Percentiles rank a stretch among this genome's conserved stretches.
Conservation (phyloP, 1,140 invertebrate genomes). For the Dreissena polymorpha region DNA sequence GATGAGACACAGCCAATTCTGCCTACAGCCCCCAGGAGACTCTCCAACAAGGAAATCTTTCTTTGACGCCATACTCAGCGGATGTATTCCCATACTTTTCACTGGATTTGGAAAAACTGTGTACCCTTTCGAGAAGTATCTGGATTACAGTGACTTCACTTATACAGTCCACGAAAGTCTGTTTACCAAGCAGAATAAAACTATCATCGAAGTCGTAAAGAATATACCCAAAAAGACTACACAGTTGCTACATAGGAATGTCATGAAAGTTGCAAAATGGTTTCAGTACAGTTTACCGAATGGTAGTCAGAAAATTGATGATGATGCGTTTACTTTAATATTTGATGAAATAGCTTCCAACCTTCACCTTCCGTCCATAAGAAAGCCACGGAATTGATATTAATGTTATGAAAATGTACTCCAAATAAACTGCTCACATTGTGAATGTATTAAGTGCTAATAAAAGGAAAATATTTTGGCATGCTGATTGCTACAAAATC, state of each 20-base stretch:
- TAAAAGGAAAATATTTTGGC: too few relatives aligned
- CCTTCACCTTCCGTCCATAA: background rate
- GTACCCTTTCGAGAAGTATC: constrained; percentile 59
- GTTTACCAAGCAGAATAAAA: constrained; percentile 17
- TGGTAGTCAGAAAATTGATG: constrained; percentile 8
- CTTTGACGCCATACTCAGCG: constrained; percentile 68
- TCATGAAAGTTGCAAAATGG: constrained; percentile 58
- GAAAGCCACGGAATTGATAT: too few relatives aligned
- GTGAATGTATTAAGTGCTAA: too few relatives aligned
- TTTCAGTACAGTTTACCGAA: constrained; percentile 63
- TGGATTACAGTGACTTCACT: constrained; percentile 63
- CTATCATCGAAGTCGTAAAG: constrained; percentile 52
- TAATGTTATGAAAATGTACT: too few relatives aligned
- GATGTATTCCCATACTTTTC: constrained; percentile 72
- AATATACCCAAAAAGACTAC: constrained; percentile 55
- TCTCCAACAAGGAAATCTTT: constrained; percentile 73
- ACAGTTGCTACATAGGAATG: constrained; percentile 47
- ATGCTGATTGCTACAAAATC: too few relatives aligned
- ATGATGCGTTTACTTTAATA: constrained; percentile 61
- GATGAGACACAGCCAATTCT: constrained; percentile 69
- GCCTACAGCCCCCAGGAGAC: constrained; percentile 70
- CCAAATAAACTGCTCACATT: too few relatives aligned
- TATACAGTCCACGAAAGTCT: constrained; percentile 52
- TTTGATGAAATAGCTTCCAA: constrained; percentile 46
- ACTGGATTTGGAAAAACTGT: constrained; percentile 23